Conservation (phyloP, 1,140 invertebrate species). For the Brachystomella parvula region DNA sequence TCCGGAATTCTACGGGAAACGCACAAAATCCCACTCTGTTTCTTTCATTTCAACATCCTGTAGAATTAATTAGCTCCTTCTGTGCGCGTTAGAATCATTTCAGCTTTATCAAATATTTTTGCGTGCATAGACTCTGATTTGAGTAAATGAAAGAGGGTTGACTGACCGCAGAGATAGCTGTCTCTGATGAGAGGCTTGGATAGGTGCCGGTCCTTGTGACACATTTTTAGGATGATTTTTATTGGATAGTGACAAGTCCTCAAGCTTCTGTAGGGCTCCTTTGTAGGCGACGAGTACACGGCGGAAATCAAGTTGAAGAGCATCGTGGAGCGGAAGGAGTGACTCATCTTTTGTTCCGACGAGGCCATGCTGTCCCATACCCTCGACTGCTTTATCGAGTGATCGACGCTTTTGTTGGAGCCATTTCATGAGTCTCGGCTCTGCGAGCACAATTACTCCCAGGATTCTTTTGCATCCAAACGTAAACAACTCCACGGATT, state of each 20-base stretch:
- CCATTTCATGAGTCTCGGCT: slow-evolving; percentile 51
- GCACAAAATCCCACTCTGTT: no score
- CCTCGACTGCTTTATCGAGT: slow-evolving; percentile 74
- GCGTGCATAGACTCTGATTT: no score
- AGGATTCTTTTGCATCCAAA: slow-evolving; percentile 52
- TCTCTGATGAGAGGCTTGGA: slow-evolving; percentile 78
- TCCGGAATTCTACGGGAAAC: no score
- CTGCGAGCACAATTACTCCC: slow-evolving; percentile 49
- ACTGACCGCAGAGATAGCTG: slow-evolving; percentile 64
- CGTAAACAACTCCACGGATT: slow-evolving; percentile 48
- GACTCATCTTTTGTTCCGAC: slow-evolving; percentile 55
- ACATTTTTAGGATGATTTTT: slow-evolving; percentile 43
- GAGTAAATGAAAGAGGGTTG: no score
- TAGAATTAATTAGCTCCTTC: no score
- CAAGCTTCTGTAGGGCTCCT: slow-evolving; percentile 73
- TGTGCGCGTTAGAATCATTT: no score
- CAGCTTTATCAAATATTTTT: no score
- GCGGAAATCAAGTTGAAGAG: slow-evolving; percentile 71
- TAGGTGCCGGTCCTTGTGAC: slow-evolving; percentile 65
- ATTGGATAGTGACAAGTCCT: slow-evolving; percentile 57
- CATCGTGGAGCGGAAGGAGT: slow-evolving; percentile 52
- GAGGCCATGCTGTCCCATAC: slow-evolving; percentile 62
- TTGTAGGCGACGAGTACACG: slow-evolving; percentile 76
- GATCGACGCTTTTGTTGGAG: slow-evolving; percentile 58
- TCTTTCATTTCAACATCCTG: no score